A percentile compares a stretch with the other conserved stretches of the same genome.
These are phyloP conservation scores for Cataglyphis albicans DNA, from an alignment of 2,888 invertebrate genomes.

Conservation along the genomic window DNA sequence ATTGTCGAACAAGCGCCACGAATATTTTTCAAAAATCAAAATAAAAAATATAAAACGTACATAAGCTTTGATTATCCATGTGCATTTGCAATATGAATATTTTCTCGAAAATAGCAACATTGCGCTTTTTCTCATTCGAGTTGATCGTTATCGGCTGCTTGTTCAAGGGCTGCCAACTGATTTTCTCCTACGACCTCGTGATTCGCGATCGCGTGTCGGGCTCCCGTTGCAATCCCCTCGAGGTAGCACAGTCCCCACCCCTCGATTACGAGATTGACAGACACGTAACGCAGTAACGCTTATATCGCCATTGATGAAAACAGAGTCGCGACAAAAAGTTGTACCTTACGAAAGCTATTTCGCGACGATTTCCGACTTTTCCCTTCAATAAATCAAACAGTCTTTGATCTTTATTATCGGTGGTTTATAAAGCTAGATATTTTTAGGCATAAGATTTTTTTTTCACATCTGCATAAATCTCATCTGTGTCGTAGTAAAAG, in stretches of 20 bases:
- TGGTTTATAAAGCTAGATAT: background rate
- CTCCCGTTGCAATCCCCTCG: constrained; percentile 61
- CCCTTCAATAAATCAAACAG: background rate
- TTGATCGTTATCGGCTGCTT: constrained; percentile 56
- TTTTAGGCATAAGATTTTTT: background rate
- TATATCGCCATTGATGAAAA: background rate
- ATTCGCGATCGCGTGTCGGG: constrained; percentile 74
- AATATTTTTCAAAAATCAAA: constrained; percentile 4
- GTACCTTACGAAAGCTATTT: background rate
- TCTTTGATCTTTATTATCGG: background rate
- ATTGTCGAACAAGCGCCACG: background rate
- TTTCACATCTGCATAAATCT: background rate
- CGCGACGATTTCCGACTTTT: background rate
- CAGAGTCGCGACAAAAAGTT: constrained; percentile 4
- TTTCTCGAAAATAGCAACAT: constrained; percentile 5
- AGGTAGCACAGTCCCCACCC: constrained; percentile 23
- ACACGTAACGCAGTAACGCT: background rate
- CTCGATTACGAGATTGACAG: constrained; percentile 49
- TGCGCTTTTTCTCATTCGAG: constrained; percentile 9
- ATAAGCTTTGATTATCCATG: background rate
- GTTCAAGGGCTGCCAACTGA: constrained; percentile 81
- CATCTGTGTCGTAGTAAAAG: background rate
- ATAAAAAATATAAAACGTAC: background rate
- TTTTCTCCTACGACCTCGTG: constrained; percentile 81
- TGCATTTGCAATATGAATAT: background rate